Conservation (phyloP, 2,113 vertebrate species). For the Chlorocebus sabaeus region DNA sequence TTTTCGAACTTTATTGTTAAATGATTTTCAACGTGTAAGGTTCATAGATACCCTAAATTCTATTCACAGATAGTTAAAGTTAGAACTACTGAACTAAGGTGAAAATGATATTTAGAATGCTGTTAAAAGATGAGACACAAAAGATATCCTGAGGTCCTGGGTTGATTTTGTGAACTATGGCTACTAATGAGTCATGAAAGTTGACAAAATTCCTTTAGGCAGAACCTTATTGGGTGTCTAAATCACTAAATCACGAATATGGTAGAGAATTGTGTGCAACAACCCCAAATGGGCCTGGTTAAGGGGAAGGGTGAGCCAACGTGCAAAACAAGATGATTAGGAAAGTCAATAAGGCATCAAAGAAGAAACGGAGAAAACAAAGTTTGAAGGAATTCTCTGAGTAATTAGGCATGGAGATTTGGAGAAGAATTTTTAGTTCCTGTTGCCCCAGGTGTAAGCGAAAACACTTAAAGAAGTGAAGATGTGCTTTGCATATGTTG, state of each 20-base stretch:
- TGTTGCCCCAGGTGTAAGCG: neutral
- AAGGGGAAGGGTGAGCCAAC: neutral
- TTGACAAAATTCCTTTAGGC: neutral
- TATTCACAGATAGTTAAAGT: neutral
- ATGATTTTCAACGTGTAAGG: neutral
- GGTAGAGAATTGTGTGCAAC: neutral
- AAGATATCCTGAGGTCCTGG: neutral
- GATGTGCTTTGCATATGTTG: neutral
- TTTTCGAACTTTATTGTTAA: neutral
- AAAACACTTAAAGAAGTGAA: neutral
- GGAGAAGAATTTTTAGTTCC: neutral
- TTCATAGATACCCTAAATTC: neutral
- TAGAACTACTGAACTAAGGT: neutral
- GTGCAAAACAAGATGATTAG: neutral
- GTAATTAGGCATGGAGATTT: neutral
- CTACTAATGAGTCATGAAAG: neutral
- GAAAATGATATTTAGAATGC: neutral
- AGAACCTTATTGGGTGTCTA: neutral
- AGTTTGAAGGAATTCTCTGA: neutral
- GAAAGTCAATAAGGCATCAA: neutral
- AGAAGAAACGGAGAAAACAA: neutral
- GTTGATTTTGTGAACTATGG: neutral
- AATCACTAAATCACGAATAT: neutral
- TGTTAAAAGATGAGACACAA: neutral
- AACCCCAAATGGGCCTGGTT: neutral